Evolutionary conservation across 2,888 invertebrate genomes (phyloP).

Genomic region (Plebejus melissa): DNA sequence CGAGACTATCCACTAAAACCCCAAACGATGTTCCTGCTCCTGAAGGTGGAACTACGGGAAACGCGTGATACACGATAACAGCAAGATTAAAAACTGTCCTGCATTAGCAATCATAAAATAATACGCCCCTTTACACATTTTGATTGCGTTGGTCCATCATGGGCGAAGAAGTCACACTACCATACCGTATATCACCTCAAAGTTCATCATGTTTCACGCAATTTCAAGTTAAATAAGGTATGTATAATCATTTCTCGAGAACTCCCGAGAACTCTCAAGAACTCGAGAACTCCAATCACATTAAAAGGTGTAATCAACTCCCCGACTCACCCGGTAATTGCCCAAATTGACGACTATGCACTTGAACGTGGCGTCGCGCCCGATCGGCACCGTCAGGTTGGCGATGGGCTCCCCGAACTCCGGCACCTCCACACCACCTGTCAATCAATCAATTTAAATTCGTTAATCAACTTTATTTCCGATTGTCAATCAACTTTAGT

Average conservation of each 20-base stretch:
- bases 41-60: no score
- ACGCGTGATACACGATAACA: no score
- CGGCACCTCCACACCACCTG: conserved; percentile 85
- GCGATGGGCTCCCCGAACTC: conserved; percentile 91
- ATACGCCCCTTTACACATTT: no score
- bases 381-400: conserved; percentile 90
- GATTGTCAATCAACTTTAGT: background rate
- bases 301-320: conserved; percentile 30
- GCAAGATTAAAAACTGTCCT: no score
- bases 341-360: conserved; percentile 93
- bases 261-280: background rate
- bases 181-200: no score
- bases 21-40: no score
- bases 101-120: no score
- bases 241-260: background rate
- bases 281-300: background rate
- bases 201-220: no score
- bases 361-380: conserved; percentile 92
- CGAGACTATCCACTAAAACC: no score
- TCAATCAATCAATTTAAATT: conserved; percentile 38
- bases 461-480: conserved; percentile 28
- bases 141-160: no score
- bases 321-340: conserved; percentile 88
- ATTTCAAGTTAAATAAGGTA: background rate
- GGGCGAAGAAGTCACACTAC: no score